phyloP scores from a whole-genome alignment of 2,888 invertebrate genomes.

The Zygaena filipendulae region DNA sequence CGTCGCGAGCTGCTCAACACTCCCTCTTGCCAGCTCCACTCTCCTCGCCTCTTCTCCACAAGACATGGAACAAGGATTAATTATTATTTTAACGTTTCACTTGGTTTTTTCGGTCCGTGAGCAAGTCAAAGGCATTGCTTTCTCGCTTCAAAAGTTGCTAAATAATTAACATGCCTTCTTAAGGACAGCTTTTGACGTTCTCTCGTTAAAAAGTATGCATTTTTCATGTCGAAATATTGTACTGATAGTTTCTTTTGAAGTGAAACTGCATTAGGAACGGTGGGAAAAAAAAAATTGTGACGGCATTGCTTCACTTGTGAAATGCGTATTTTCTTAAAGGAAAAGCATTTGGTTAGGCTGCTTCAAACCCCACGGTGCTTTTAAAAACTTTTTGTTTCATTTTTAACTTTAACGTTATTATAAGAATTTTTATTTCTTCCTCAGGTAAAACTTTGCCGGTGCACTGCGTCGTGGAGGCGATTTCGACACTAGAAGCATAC shows the following conservation, averaged over 20 bases:
- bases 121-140: constrained; percentile 64
- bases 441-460: constrained; percentile 82
- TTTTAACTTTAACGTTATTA: too few species aligned
- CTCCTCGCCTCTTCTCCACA: constrained; percentile 11
- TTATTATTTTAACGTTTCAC: constrained; percentile 65
- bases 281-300: too few species aligned
- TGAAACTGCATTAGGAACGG: too few species aligned
- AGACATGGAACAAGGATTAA: constrained; percentile 53
- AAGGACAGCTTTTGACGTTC: constrained; percentile 26
- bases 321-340: too few species aligned
- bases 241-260: too few species aligned
- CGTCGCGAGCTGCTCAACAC: neutral
- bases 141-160: constrained; percentile 59
- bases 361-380: too few species aligned
- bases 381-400: too few species aligned
- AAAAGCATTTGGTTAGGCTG: too few species aligned
- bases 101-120: constrained; percentile 52
- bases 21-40: constrained; percentile 1
- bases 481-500: constrained; percentile 75
- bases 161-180: constrained; percentile 60
- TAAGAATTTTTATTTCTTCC: too few species aligned
- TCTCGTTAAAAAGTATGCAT: neutral
- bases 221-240: too few species aligned
- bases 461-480: constrained; percentile 94
- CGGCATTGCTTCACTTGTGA: too few species aligned